A percentile compares a stretch with the other conserved stretches of the same genome.
Conservation (phyloP, 2,113 vertebrate genomes). For the Notarius lentiginosus region DNA sequence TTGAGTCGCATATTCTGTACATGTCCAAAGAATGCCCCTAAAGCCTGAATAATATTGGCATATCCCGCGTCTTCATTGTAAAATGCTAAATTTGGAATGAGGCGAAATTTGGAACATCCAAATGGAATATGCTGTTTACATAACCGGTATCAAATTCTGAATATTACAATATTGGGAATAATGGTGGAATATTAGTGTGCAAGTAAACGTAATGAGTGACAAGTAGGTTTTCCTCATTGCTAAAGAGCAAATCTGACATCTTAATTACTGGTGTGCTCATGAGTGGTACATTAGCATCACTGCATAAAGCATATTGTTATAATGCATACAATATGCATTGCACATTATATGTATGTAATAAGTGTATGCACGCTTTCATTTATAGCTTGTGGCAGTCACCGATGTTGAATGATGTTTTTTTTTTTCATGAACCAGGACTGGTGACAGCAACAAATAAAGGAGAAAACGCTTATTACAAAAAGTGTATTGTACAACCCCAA, state of each 20-base stretch:
- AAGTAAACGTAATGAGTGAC: neutral
- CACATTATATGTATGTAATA: neutral
- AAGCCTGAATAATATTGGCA: too few relatives aligned
- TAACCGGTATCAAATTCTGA: too few relatives aligned
- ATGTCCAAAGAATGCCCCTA: too few relatives aligned
- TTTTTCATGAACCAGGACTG: neutral
- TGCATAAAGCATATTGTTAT: constrained; percentile 17
- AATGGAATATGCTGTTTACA: too few relatives aligned
- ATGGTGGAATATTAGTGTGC: too few relatives aligned
- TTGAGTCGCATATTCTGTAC: too few relatives aligned
- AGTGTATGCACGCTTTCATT: neutral
- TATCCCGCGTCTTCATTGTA: too few relatives aligned
- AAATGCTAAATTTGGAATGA: too few relatives aligned
- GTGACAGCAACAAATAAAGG: neutral
- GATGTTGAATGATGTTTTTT: neutral
- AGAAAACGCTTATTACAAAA: neutral
- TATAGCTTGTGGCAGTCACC: neutral
- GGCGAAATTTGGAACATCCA: too few relatives aligned
- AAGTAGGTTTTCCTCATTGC: neutral
- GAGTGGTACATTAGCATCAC: constrained; percentile 57
- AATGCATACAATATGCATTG: neutral
- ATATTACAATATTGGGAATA: too few relatives aligned
- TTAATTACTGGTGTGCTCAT: constrained; percentile 55
- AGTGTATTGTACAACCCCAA: too few relatives aligned
- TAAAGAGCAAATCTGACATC: neutral